A percentile compares a stretch with the other conserved stretches of the same genome.
Conservation (phyloP, 2,888 invertebrate genomes). For the Eupsilia transversa region DNA sequence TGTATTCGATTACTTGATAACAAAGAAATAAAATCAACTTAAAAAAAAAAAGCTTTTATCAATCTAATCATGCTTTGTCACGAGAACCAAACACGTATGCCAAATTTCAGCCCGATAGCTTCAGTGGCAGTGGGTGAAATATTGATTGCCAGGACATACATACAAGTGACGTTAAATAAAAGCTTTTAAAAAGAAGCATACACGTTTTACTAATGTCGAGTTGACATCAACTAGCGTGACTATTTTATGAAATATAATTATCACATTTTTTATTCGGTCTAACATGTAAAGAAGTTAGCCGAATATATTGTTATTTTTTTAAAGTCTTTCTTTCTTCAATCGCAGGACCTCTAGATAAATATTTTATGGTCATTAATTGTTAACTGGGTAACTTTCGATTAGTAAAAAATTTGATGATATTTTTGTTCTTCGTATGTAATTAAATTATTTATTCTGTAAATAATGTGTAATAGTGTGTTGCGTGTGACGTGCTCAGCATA, state of each 20-base stretch:
- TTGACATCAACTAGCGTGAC: neutral
- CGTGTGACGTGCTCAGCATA: constrained; percentile 18
- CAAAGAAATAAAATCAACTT: no score
- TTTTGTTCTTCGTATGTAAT: neutral
- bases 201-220: neutral
- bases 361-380: neutral
- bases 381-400: no score
- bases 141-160: no score
- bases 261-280: neutral
- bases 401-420: neutral
- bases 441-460: neutral
- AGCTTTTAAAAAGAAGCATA: no score
- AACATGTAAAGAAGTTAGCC: neutral
- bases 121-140: no score
- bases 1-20: neutral
- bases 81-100: no score
- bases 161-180: no score
- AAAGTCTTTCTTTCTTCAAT: neutral
- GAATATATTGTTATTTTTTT: neutral
- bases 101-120: no score
- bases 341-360: neutral
- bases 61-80: no score
- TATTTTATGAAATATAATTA: neutral
- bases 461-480: no score
- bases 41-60: no score